Evolutionary conservation across 1,140 invertebrate genomes (phyloP).

Genomic region (Lanistes nyassanus): DNA sequence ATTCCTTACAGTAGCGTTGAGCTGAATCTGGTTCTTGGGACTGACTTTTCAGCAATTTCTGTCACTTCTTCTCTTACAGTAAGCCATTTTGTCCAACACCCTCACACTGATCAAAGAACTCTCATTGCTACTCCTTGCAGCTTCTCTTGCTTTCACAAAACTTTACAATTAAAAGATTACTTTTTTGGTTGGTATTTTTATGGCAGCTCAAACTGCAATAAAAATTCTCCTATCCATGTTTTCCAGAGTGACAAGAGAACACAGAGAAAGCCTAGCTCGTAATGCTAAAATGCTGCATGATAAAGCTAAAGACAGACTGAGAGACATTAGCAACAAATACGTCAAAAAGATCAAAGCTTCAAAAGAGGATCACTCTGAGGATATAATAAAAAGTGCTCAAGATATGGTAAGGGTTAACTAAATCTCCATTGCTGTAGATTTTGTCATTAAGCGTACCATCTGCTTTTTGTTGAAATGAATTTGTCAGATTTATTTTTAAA

Average conservation of each 20-base stretch:
- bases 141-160: too few relatives aligned
- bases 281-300: slow-evolving; percentile 85
- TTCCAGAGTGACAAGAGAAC: slow-evolving; percentile 86
- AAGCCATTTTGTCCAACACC: too few relatives aligned
- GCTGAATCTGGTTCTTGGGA: too few relatives aligned
- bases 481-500: neutral
- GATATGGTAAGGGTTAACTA: slow-evolving; percentile 31
- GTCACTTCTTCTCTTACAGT: too few relatives aligned
- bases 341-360: slow-evolving; percentile 37
- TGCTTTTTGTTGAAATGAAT: neutral
- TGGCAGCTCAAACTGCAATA: neutral
- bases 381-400: slow-evolving; percentile 33
- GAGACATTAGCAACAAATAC: slow-evolving; percentile 80
- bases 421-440: neutral
- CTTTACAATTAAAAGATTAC: neutral
- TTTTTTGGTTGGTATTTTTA: neutral
- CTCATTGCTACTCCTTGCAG: too few relatives aligned
- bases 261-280: slow-evolving; percentile 86
- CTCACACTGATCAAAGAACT: too few relatives aligned
- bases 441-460: neutral
- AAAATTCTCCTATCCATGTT: neutral
- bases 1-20: too few relatives aligned
- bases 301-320: slow-evolving; percentile 82
- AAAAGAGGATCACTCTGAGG: slow-evolving; percentile 37
- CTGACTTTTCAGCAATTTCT: too few relatives aligned